A percentile compares a stretch with the other conserved stretches of the same genome.
phyloP scores from a whole-genome alignment of 2,888 invertebrate species.

The Apoda limacodes region DNA sequence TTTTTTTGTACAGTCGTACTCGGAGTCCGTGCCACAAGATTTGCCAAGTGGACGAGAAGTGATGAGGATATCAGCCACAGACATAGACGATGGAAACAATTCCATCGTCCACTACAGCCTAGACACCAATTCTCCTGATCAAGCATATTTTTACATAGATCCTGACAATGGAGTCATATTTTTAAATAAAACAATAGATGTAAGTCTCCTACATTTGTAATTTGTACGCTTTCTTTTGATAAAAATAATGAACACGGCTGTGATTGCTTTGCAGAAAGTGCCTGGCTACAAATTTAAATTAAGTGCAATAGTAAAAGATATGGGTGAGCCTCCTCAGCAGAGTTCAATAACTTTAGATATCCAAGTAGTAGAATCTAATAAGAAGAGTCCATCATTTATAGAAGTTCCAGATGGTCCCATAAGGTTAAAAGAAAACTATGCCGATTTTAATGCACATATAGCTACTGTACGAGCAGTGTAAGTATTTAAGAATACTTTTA shows the following conservation, averaged over 20 bases:
- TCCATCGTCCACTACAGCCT: constrained; percentile 82
- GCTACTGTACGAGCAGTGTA: constrained; percentile 78
- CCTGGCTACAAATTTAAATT: constrained; percentile 76
- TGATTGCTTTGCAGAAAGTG: constrained; percentile 56
- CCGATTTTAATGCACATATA: constrained; percentile 77
- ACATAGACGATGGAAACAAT: constrained; percentile 92
- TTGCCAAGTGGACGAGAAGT: constrained; percentile 78
- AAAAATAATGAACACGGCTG: too few relatives aligned
- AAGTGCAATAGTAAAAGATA: constrained; percentile 82
- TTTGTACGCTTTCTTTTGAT: too few relatives aligned
- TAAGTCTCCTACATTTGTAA: too few relatives aligned
- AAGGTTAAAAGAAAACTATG: constrained; percentile 79
- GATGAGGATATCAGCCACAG: constrained; percentile 92
- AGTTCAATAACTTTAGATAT: constrained; percentile 85
- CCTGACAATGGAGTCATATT: constrained; percentile 86
- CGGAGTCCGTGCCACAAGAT: constrained; percentile 87
- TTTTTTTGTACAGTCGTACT: constrained; percentile 52
- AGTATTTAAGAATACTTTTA: constrained; percentile 33
- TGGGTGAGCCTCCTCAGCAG: constrained; percentile 74
- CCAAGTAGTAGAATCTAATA: constrained; percentile 87
- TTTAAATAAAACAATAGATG: constrained; percentile 74
- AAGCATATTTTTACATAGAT: constrained; percentile 84
- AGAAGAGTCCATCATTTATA: constrained; percentile 83
- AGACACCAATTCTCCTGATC: constrained; percentile 55
- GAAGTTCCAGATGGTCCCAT: constrained; percentile 72